Conservation (phyloP, 2,888 invertebrate genomes). For the Alitta virens region DNA sequence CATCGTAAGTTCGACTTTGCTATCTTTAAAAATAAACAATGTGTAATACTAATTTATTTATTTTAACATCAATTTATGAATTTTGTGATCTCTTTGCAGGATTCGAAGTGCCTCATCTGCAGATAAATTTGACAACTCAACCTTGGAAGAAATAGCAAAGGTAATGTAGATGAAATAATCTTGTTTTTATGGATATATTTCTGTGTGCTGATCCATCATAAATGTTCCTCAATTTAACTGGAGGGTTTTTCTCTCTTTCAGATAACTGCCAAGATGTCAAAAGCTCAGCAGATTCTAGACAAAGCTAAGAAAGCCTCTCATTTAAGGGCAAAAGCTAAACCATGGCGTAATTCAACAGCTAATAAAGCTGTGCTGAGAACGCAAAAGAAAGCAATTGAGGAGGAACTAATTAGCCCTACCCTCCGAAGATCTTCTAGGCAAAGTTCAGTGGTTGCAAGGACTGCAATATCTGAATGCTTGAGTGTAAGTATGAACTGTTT, state of each 20-base stretch:
- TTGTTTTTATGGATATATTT: too few species aligned
- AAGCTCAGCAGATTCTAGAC: not conserved
- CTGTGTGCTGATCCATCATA: too few species aligned
- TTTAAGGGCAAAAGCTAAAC: not conserved
- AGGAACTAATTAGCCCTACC: not conserved
- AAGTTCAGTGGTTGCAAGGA: not conserved
- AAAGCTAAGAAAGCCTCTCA: not conserved
- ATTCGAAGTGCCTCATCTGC: too few species aligned
- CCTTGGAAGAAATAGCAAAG: too few species aligned
- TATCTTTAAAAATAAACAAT: too few species aligned
- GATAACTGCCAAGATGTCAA: not conserved
- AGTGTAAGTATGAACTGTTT: not conserved
- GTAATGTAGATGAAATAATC: too few species aligned
- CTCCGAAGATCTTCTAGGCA: not conserved
- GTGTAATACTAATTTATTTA: too few species aligned
- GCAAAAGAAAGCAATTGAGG: not conserved
- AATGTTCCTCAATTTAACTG: too few species aligned
- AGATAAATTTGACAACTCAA: too few species aligned
- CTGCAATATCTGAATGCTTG: slow-evolving; percentile 7
- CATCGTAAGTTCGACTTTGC: too few species aligned
- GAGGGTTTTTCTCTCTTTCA: not conserved
- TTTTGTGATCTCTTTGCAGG: too few species aligned
- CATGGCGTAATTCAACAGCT: not conserved
- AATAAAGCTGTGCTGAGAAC: not conserved
- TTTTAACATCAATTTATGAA: too few species aligned